These are phyloP conservation scores for Choristoneura fumiferana DNA, from an alignment of 1,140 invertebrate species.

Conservation along the genomic window DNA sequence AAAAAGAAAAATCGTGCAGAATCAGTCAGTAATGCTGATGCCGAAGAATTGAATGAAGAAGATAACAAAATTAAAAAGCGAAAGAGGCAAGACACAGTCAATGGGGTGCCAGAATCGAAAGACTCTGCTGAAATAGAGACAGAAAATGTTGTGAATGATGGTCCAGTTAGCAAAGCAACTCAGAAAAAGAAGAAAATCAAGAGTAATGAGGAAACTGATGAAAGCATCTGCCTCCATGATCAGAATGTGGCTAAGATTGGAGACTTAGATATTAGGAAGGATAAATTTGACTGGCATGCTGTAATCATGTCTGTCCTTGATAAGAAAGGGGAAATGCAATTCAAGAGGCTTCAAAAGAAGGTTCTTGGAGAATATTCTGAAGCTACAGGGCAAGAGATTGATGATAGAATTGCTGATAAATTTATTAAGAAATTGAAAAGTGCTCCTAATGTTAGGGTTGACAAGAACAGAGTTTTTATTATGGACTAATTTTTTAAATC, in stretches of 20 bases:
- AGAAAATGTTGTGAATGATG: constrained; percentile 36
- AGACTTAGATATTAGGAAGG: constrained; percentile 40
- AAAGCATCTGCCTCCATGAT: constrained; percentile 62
- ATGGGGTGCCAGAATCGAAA: constrained; percentile 28
- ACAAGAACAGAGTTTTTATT: constrained; percentile 66
- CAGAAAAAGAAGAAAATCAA: constrained; percentile 55
- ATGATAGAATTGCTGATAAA: constrained; percentile 73
- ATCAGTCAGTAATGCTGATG: constrained; percentile 41
- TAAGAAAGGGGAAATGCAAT: constrained; percentile 68
- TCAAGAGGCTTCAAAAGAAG: constrained; percentile 70
- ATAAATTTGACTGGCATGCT: constrained; percentile 70
- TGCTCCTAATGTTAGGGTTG: constrained; percentile 68
- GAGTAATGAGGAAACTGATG: constrained; percentile 42
- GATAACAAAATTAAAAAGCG: constrained; percentile 65
- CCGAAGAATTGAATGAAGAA: constrained; percentile 23
- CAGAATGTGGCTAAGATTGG: constrained; percentile 63
- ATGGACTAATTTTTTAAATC: constrained; percentile 30
- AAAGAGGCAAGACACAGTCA: constrained; percentile 64
- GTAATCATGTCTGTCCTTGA: constrained; percentile 63
- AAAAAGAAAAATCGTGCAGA: constrained; percentile 65
- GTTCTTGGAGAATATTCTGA: constrained; percentile 65
- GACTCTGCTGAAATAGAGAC: constrained; percentile 19
- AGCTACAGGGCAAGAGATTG: constrained; percentile 59
- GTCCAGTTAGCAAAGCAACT: constrained; percentile 35
- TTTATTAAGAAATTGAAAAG: constrained; percentile 74